Conservation (phyloP, 1,140 invertebrate species). For the Mercenaria mercenaria region DNA sequence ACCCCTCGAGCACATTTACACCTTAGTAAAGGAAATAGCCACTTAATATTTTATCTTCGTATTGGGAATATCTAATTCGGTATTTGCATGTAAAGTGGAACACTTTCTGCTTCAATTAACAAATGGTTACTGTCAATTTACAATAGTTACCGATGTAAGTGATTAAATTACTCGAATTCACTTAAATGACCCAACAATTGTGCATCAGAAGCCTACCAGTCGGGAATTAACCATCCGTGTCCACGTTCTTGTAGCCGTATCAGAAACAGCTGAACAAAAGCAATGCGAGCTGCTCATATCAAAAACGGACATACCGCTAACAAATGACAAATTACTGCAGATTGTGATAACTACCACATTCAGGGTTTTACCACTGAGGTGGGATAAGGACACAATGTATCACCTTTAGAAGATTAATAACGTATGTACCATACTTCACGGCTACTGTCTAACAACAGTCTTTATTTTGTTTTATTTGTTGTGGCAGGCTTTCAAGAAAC, state of each 20-base stretch:
- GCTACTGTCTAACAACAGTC: not conserved
- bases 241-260: not conserved
- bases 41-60: constrained; percentile 47
- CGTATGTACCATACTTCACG: not conserved
- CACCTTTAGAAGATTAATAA: not conserved
- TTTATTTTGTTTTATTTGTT: constrained; percentile 30
- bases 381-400: constrained; percentile 35
- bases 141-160: not conserved
- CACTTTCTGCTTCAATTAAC: constrained; percentile 15
- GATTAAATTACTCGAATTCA: constrained; percentile 40
- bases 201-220: not conserved
- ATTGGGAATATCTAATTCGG: constrained; percentile 25
- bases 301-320: constrained; percentile 3
- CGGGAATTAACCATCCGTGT: not conserved
- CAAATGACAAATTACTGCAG: constrained; percentile 36
- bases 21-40: constrained; percentile 32
- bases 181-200: constrained; percentile 36
- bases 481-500: constrained; percentile 29
- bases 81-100: constrained; percentile 1
- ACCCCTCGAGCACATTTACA: constrained; percentile 22
- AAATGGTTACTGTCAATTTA: constrained; percentile 26
- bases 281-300: not conserved
- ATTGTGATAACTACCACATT: constrained; percentile 28
- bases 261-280: not conserved
- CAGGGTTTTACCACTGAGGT: constrained; percentile 6